phyloP scores from a whole-genome alignment of 2,797 vertebrate genomes.

The Manis crassicaudata region DNA sequence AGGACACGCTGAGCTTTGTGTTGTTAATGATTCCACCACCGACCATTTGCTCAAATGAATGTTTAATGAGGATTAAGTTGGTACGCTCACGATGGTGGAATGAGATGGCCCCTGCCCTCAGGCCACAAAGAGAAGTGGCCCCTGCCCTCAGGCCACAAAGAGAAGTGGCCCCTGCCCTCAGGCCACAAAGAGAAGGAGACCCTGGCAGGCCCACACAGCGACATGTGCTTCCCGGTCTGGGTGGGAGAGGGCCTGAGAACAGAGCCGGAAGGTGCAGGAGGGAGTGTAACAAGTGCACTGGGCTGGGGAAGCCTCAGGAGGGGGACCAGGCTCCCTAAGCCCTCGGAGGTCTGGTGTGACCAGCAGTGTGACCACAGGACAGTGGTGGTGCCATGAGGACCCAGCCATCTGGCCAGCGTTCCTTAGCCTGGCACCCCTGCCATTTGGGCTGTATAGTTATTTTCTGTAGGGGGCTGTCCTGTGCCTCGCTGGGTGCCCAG shows the following conservation, averaged over 20 bases:
- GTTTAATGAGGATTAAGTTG: background rate
- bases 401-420: too few relatives aligned
- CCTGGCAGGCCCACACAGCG: background rate
- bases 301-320: background rate
- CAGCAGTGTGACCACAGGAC: background rate
- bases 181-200: background rate
- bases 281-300: background rate
- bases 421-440: background rate
- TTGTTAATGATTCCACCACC: background rate
- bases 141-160: background rate
- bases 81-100: background rate
- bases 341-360: background rate
- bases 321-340: too few relatives aligned
- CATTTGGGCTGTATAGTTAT: background rate
- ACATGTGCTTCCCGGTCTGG: background rate
- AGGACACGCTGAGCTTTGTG: background rate
- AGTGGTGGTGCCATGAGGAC: accelerated
- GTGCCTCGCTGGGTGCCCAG: background rate
- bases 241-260: background rate
- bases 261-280: background rate
- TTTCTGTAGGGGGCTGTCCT: background rate
- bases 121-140: background rate
- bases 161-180: background rate
- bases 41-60: background rate
- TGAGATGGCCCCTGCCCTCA: background rate